Conservation (phyloP, 2,113 vertebrate species). For the Nothoprocta pentlandii region DNA sequence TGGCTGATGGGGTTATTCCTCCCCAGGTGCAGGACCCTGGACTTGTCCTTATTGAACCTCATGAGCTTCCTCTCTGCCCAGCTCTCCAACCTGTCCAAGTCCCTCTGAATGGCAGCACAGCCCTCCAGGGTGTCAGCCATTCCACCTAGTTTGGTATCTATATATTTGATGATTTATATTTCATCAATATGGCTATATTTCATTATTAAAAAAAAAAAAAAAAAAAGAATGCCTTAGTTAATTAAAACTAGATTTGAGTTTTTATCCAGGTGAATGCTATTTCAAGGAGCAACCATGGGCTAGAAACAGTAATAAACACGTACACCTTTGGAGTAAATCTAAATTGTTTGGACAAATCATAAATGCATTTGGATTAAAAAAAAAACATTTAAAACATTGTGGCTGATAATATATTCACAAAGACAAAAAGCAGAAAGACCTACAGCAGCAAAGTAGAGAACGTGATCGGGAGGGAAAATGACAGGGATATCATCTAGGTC, state of each 20-base stretch:
- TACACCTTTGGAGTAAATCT: constrained; percentile 14
- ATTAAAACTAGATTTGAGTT: neutral
- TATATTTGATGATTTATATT: no score
- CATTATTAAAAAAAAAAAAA: neutral
- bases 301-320: neutral
- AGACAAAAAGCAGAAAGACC: neutral
- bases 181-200: no score
- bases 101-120: no score
- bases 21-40: no score
- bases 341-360: constrained; percentile 23
- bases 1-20: no score
- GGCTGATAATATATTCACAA: neutral
- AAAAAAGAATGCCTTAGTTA: no score
- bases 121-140: no score
- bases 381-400: neutral
- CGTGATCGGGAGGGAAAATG: neutral
- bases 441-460: neutral
- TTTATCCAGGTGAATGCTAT: neutral
- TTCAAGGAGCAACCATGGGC: neutral
- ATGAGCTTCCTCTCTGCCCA: no score
- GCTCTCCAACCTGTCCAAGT: no score
- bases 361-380: neutral
- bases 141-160: no score
- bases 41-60: no score
- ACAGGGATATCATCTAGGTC: neutral